Evolutionary conservation across 1,140 invertebrate species (phyloP).

Genomic region (Araneus ventricosus): DNA sequence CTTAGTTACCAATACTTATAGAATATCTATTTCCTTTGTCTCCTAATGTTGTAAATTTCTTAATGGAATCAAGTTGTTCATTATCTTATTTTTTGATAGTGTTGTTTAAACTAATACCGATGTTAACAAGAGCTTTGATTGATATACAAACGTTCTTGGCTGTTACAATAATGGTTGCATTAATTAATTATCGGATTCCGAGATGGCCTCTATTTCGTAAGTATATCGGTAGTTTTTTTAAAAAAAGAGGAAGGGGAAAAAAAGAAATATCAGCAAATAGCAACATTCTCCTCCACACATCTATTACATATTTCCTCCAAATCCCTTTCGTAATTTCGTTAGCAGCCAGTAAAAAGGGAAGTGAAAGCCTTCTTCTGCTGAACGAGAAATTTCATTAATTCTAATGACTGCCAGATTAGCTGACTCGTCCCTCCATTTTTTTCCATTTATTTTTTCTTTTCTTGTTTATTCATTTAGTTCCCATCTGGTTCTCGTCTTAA

Average conservation of each 20-base stretch:
- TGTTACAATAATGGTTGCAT: background rate
- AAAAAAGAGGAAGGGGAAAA: background rate
- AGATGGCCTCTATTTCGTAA: background rate
- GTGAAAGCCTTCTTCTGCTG: background rate
- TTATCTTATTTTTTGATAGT: background rate
- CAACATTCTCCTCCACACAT: background rate
- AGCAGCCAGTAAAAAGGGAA: background rate
- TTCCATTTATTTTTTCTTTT: background rate
- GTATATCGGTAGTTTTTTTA: background rate
- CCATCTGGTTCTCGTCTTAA: constrained; percentile 13
- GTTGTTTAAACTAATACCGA: background rate
- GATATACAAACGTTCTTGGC: background rate
- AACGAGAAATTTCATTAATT: constrained; percentile 48
- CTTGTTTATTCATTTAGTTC: constrained; percentile 12
- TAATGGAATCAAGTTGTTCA: background rate
- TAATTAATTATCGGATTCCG: background rate
- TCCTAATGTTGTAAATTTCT: no score
- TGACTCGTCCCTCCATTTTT: background rate
- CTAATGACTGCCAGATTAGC: constrained; percentile 52
- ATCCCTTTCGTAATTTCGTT: constrained; percentile 30
- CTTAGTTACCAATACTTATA: no score
- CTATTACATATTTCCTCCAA: constrained; percentile 12
- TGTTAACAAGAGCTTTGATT: background rate
- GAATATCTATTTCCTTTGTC: no score
- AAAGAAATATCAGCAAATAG: background rate